These are phyloP conservation scores for Hermaeophaga mercurialis DNA, from an alignment of 2,888 invertebrate species.

Conservation along the genomic window DNA sequence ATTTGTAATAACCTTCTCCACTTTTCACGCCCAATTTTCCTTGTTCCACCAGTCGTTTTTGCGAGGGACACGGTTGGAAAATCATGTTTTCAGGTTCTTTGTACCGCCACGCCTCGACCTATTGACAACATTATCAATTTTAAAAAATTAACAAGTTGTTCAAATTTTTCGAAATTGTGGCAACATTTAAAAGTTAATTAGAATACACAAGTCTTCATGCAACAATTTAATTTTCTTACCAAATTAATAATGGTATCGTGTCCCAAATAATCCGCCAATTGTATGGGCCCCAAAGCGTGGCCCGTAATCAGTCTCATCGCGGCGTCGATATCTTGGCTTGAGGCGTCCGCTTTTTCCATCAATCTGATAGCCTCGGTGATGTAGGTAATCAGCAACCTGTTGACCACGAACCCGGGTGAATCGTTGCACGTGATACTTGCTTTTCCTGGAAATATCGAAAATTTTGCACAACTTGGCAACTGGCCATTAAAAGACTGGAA, in stretches of 20 bases:
- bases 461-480: no score
- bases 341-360: conserved; percentile 13
- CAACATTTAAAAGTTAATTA: no score
- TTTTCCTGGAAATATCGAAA: conserved; percentile 2
- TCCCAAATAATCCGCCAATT: conserved; percentile 18
- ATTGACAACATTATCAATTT: neutral
- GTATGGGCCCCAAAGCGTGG: conserved; percentile 12
- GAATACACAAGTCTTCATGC: no score
- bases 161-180: no score
- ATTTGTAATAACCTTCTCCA: conserved; percentile 21
- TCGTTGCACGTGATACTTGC: conserved; percentile 9
- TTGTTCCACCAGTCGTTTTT: conserved; percentile 9
- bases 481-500: no score
- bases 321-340: conserved; percentile 12
- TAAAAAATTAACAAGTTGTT: no score
- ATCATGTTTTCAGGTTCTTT: conserved; percentile 17
- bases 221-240: no score
- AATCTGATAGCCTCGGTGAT: conserved; percentile 18
- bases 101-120: neutral
- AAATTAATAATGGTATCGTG: conserved; percentile 11
- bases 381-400: conserved; percentile 16
- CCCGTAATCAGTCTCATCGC: conserved; percentile 17
- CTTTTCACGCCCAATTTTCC: conserved; percentile 12
- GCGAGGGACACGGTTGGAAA: conserved; percentile 10
- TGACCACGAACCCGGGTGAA: conserved; percentile 17